Percentiles rank a stretch among this genome's conserved stretches.
Conservation (phyloP, 2,797 vertebrate genomes). For the Neostethus bicornis region DNA sequence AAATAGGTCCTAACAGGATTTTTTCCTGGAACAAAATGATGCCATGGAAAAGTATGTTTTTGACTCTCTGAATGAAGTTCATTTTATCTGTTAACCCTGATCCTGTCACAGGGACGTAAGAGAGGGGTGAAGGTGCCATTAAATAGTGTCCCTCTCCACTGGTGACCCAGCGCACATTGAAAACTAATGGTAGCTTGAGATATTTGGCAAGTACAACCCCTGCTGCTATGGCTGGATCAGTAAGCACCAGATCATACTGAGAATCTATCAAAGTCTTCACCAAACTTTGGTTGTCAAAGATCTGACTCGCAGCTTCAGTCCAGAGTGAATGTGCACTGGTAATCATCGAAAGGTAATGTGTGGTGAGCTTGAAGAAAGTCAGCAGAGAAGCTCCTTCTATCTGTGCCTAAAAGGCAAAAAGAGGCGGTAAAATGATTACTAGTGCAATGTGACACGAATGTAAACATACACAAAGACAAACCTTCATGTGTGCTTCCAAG, state of each 20-base stretch:
- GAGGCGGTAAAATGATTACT: neutral
- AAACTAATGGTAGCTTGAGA: slow-evolving; percentile 72
- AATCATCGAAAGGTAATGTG: slow-evolving; percentile 56
- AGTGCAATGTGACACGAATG: neutral
- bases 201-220: slow-evolving; percentile 74
- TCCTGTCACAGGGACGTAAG: slow-evolving; percentile 72
- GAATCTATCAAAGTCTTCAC: slow-evolving; percentile 59
- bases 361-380: slow-evolving; percentile 60
- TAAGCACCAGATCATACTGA: slow-evolving; percentile 73
- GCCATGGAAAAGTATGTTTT: slow-evolving; percentile 66
- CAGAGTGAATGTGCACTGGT: slow-evolving; percentile 33
- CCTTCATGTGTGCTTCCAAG: slow-evolving; percentile 44
- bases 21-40: slow-evolving; percentile 51
- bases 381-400: slow-evolving; percentile 53
- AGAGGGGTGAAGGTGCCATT: slow-evolving; percentile 75
- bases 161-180: slow-evolving; percentile 75
- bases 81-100: slow-evolving; percentile 75
- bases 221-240: slow-evolving; percentile 63
- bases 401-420: slow-evolving; percentile 37
- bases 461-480: neutral
- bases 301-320: neutral
- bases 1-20: slow-evolving; percentile 51
- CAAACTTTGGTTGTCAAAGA: slow-evolving; percentile 57
- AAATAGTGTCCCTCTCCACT: slow-evolving; percentile 73
- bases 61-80: slow-evolving; percentile 71